Base-by-base conservation (phyloP, 30 jellyfish, hydroid and myxozoan species). In the Pelagia noctiluca region DNA sequence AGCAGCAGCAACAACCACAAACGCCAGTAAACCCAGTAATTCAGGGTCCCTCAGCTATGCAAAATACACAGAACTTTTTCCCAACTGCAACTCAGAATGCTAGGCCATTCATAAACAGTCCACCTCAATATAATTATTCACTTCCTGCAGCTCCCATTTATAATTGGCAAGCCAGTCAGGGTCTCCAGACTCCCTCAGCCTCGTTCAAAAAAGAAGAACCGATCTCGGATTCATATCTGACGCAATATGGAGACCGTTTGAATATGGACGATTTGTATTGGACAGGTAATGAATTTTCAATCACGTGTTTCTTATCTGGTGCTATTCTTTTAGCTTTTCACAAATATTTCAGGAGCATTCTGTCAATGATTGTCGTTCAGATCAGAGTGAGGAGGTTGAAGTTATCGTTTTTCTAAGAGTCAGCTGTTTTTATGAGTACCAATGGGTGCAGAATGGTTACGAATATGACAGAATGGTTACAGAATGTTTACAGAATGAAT, bases 201-300 rank as follows among this genome's bases (percentile, higher is more conserved):
- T 25, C 48, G 21, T 34, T 47, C 10, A 50, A 35, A 16, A 38
- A 82, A 32, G 48, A 52, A 52, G 92, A 70, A 16, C 10, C 85
- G 1, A 29, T 50, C 10, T 68, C 92, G 2, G 92, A 82, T 82
- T 32, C 86, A 18, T 82, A 82, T 63, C 57, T 82, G 37, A 29
- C 82, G 10, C 77, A 64, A 37, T 50, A 85, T 86, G 94, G 93
- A 2, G 96, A 85, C 37, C 88, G 62, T 63, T 53, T 94, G 60
- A 94, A 87, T 64, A 72, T 94, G 95, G 97, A 94, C 16, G 99
- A 94, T 63, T 54, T 94, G 91, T 94, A 83, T 66, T 94, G 99
- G 99, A 94, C 99, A n/a, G 99, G 99, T 94, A 60, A 28, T 62
- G 31, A 0, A 0, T 3, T 16, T 74, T 16, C 3, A 3, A 11